These are phyloP conservation scores for Yponomeuta plumbellus DNA, from an alignment of 2,888 invertebrate species.

Conservation along the genomic window DNA sequence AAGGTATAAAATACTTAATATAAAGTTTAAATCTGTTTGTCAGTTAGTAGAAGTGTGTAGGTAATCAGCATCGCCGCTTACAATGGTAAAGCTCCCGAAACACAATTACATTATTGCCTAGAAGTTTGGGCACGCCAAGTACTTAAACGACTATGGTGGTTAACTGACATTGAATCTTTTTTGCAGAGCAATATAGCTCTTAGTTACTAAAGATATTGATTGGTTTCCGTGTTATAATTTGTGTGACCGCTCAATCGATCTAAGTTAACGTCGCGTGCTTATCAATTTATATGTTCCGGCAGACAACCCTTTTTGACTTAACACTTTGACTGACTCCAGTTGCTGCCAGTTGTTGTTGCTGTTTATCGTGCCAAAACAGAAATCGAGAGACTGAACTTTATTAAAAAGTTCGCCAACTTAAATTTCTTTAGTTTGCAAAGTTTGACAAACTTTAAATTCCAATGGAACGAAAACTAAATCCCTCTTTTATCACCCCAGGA, in stretches of 20 bases:
- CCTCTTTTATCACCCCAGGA: constrained; percentile 44
- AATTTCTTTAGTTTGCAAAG: not conserved
- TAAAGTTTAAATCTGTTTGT: not conserved
- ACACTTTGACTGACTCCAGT: constrained; percentile 25
- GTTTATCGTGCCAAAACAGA: constrained; percentile 7
- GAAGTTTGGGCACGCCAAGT: too few relatives aligned
- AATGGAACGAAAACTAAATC: not conserved
- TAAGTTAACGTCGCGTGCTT: constrained; percentile 30
- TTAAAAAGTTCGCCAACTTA: not conserved
- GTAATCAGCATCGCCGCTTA: not conserved
- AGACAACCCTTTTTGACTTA: constrained; percentile 14
- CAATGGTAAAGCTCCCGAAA: too few relatives aligned
- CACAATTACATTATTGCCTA: too few relatives aligned
- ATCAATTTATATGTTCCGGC: constrained; percentile 21
- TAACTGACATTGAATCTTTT: not conserved
- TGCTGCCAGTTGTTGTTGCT: constrained; percentile 12
- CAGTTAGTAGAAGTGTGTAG: not conserved
- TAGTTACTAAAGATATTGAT: not conserved
- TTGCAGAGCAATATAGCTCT: not conserved
- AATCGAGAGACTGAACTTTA: not conserved
- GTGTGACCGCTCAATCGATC: constrained; percentile 20
- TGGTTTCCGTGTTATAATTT: not conserved
- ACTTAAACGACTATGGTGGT: too few relatives aligned
- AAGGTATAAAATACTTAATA: constrained; percentile 47
- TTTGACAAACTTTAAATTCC: not conserved